A percentile compares a stretch with the other conserved stretches of the same genome.
Conservation (phyloP, 2,888 invertebrate genomes). For the Eurytoma adleriae region DNA sequence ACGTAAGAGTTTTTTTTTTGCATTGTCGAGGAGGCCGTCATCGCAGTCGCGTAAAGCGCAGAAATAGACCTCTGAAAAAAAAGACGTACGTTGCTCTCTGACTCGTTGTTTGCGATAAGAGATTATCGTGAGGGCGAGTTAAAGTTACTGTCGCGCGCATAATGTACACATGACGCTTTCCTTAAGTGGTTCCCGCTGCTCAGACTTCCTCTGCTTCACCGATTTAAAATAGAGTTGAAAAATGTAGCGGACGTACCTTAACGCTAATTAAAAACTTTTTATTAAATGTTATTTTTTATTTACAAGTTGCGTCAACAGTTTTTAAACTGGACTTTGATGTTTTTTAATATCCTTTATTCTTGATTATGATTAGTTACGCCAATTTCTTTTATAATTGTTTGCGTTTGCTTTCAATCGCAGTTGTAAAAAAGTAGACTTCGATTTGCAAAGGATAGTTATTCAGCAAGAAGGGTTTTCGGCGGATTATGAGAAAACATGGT, state of each 20-base stretch:
- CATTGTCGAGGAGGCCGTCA: slow-evolving; percentile 47
- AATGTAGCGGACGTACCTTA: slow-evolving; percentile 44
- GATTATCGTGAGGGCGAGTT: slow-evolving; percentile 14
- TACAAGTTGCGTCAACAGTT: slow-evolving; percentile 25
- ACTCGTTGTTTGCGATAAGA: slow-evolving; percentile 17
- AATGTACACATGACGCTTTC: slow-evolving; percentile 49
- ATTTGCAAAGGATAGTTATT: slow-evolving; percentile 47
- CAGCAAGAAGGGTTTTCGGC: slow-evolving; percentile 56
- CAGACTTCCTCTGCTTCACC: slow-evolving; percentile 62
- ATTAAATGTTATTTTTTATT: slow-evolving; percentile 6
- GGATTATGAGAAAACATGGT: slow-evolving; percentile 40
- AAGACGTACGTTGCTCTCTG: slow-evolving; percentile 33
- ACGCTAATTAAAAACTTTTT: slow-evolving; percentile 37
- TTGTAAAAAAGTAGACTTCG: slow-evolving; percentile 38
- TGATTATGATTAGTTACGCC: no score
- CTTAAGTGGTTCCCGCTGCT: slow-evolving; percentile 63
- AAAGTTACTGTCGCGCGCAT: slow-evolving; percentile 26
- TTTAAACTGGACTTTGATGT: not conserved
- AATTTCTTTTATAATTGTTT: slow-evolving; percentile 1
- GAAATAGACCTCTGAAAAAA: slow-evolving; percentile 52
- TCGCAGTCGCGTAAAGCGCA: slow-evolving; percentile 54
- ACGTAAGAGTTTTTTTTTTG: slow-evolving; percentile 41
- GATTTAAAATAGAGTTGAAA: slow-evolving; percentile 50
- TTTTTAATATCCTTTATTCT: no score
- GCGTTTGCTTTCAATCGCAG: not conserved